Evolutionary conservation across 2,797 vertebrate species (phyloP).

Genomic region (Trachurus trachurus): DNA sequence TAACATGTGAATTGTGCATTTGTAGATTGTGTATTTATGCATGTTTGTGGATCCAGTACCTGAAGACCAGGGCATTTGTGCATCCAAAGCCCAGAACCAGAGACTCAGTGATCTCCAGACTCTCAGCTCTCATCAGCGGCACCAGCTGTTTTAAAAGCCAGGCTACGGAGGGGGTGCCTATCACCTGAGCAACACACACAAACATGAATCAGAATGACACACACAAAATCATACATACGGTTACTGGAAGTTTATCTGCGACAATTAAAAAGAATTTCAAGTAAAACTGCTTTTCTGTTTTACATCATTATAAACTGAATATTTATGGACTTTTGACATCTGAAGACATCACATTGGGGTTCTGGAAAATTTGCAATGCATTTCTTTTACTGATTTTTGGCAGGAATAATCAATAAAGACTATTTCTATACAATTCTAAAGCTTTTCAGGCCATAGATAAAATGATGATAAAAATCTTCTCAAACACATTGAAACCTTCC

Average conservation of each 20-base stretch:
- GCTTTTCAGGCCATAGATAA: neutral
- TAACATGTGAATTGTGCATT: neutral
- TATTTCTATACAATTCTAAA: neutral
- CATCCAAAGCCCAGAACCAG: constrained; percentile 97
- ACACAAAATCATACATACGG: neutral
- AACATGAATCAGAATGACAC: constrained; percentile 1
- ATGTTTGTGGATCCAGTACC: constrained; percentile 78
- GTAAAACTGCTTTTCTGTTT: neutral
- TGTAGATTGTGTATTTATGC: constrained; percentile 6
- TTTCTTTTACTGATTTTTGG: too few species aligned
- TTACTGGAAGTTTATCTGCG: too few species aligned
- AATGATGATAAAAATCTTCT: neutral
- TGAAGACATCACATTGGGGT: too few species aligned
- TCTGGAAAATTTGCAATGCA: too few species aligned
- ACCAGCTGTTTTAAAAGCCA: constrained; percentile 97
- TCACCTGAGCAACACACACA: constrained; percentile 87
- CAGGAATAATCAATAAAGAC: too few species aligned
- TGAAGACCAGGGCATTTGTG: constrained; percentile 98
- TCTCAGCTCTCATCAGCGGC: constrained; percentile 98
- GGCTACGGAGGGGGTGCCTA: constrained; percentile 96
- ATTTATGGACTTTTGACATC: neutral
- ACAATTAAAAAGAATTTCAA: too few species aligned
- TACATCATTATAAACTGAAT: neutral
- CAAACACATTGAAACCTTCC: neutral
- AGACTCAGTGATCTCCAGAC: constrained; percentile 98